These are phyloP conservation scores for Urechis unicinctus DNA, from an alignment of 2,888 invertebrate genomes.

Conservation along the genomic window DNA sequence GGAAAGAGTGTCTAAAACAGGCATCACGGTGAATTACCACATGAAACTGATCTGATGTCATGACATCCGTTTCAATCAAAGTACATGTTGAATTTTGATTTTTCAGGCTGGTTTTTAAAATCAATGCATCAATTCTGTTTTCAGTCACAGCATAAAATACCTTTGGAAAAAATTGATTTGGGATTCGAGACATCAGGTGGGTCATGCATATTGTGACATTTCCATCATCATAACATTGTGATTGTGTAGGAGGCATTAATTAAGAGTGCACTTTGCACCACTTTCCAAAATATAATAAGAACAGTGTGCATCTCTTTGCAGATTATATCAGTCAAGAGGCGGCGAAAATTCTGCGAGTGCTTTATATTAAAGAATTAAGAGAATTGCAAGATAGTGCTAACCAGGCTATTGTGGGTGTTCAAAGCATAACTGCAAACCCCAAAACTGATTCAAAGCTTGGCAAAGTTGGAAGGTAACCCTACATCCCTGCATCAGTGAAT, in stretches of 20 bases:
- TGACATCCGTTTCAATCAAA: neutral
- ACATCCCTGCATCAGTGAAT: too few relatives aligned
- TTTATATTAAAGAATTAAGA: conserved; percentile 78
- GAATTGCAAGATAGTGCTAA: conserved; percentile 89
- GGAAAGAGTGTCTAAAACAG: conserved; percentile 26
- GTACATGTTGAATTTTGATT: too few relatives aligned
- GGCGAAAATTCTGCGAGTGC: conserved; percentile 69
- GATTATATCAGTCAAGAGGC: conserved; percentile 47
- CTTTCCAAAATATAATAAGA: neutral
- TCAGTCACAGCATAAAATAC: conserved; percentile 48
- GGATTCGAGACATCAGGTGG: conserved; percentile 61
- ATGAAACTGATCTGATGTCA: neutral
- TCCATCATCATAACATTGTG: neutral
- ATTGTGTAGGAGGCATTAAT: neutral
- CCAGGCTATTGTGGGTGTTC: conserved; percentile 86
- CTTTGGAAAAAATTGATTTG: conserved; percentile 63
- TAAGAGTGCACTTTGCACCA: too few relatives aligned
- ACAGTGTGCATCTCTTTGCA: conserved; percentile 17
- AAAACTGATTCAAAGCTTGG: conserved; percentile 92
- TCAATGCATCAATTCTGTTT: conserved; percentile 7
- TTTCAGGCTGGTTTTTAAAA: too few relatives aligned
- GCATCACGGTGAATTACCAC: conserved; percentile 5
- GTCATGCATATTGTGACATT: neutral
- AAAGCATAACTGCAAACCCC: conserved; percentile 89
- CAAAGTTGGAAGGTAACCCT: conserved; percentile 71